phyloP scores from a whole-genome alignment of 2,888 invertebrate genomes.

The Coelogynopora nodosa region DNA sequence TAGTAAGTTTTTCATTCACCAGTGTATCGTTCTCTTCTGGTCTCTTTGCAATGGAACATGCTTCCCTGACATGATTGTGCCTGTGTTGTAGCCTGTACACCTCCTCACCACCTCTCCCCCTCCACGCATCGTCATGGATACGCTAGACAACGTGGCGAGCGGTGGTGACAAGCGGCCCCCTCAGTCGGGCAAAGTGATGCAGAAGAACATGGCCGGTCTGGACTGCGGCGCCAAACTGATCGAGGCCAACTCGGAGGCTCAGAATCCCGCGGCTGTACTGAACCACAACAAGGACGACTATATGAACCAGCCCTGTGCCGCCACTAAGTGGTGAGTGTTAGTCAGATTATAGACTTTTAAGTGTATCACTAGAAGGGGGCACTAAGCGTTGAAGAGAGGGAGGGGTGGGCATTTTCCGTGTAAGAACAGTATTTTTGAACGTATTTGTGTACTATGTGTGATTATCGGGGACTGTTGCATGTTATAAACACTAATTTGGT shows the following conservation, averaged over 20 bases:
- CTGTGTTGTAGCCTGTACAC: not conserved
- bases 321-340: slow-evolving; percentile 62
- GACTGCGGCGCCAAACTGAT: slow-evolving; percentile 96
- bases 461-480: too few relatives aligned
- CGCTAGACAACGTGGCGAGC: not conserved
- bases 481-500: too few relatives aligned
- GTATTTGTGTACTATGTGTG: too few relatives aligned
- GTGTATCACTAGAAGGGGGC: too few relatives aligned
- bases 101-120: not conserved
- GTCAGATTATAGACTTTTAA: too few relatives aligned
- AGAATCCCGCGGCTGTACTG: slow-evolving; percentile 74
- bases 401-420: too few relatives aligned
- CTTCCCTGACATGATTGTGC: too few relatives aligned
- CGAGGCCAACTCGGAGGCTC: slow-evolving; percentile 84
- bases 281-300: slow-evolving; percentile 90
- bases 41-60: too few relatives aligned
- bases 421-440: too few relatives aligned
- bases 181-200: slow-evolving; percentile 68
- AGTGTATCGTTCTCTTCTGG: too few relatives aligned
- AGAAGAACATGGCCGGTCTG: slow-evolving; percentile 90
- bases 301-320: slow-evolving; percentile 88
- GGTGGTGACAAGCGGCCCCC: not conserved
- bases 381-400: too few relatives aligned
- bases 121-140: not conserved
- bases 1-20: too few relatives aligned